phyloP scores from a whole-genome alignment of 2,113 vertebrate genomes.

The Butorides virescens region DNA sequence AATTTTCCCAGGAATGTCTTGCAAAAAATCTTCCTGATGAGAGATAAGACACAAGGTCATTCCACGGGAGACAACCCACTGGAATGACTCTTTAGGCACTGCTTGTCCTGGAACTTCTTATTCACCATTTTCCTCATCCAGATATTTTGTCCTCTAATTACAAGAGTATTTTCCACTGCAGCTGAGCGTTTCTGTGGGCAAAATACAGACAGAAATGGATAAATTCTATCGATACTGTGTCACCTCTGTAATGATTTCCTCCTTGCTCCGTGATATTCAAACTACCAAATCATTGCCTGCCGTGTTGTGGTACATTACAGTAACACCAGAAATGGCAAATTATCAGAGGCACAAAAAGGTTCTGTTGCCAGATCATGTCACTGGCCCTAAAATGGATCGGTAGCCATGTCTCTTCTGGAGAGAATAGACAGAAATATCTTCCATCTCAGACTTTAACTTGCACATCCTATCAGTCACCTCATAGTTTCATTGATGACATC shows the following conservation, averaged over 20 bases:
- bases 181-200: neutral
- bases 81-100: neutral
- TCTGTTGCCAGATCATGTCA: neutral
- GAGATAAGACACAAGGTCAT: neutral
- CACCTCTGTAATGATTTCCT: neutral
- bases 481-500: neutral
- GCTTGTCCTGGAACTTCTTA: slow-evolving; percentile 22
- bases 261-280: rapidly evolving
- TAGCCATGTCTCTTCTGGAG: neutral
- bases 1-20: neutral
- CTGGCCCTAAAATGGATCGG: neutral
- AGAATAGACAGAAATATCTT: neutral
- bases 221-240: neutral
- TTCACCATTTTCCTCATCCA: neutral
- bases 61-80: neutral
- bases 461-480: neutral
- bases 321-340: neutral
- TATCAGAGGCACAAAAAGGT: neutral
- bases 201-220: neutral
- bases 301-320: neutral
- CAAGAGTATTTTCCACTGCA: neutral
- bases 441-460: neutral
- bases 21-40: neutral
- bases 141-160: neutral
- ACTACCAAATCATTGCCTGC: neutral